Evolutionary conservation across 2,113 vertebrate genomes (phyloP), one percentile per base, ranked within the genome.

Genomic region (Pipra filicauda): DNA sequence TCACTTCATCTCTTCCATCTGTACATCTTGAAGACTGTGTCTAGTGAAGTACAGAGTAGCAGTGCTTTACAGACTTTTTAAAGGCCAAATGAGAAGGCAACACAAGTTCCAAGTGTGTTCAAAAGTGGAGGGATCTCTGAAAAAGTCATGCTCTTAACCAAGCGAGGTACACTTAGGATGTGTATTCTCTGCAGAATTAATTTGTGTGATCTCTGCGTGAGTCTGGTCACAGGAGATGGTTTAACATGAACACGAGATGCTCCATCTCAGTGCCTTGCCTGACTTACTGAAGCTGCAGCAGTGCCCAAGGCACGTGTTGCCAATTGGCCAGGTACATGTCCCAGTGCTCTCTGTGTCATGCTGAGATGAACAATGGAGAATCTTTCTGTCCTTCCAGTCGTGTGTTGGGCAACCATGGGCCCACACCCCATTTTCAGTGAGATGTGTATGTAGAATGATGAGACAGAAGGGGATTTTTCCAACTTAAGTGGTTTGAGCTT

Each of bases 361-460:
- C 21, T 39, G 44, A 70, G 31, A 22, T 39, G 54, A 67, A 51
- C 20, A 6, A 35, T 4, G 9, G 77, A 57, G 55, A 33, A 13
- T 28, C 55, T 46, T 62, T n/a, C 49, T 82, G 49, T 49, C n/a
- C 41, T 62, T 82, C 31, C 51, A 72, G 64, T 64, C 5, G 3
- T 0, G 0, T 30, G 46, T 43, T 71, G 41, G n/a, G 41, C 48
- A 75, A 1, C 4, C 0, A 1, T 61, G 52, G 49, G 30, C 39
- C 49, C 37, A 30, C 28, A 55, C 13, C 27, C 30, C 43, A 0
- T 28, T 39, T 41, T 43, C 39, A 16, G 20, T 15, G 43, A 41
- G 43, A 13, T 3, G 2, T 48, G 19, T n/a, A 1, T 31, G 35
- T 66, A 88, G 55, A 18, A 30, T 1, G 20, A 10, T 44, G 35